Base-by-base conservation (phyloP, 2,113 vertebrate species). In the Calyptomena viridis region DNA sequence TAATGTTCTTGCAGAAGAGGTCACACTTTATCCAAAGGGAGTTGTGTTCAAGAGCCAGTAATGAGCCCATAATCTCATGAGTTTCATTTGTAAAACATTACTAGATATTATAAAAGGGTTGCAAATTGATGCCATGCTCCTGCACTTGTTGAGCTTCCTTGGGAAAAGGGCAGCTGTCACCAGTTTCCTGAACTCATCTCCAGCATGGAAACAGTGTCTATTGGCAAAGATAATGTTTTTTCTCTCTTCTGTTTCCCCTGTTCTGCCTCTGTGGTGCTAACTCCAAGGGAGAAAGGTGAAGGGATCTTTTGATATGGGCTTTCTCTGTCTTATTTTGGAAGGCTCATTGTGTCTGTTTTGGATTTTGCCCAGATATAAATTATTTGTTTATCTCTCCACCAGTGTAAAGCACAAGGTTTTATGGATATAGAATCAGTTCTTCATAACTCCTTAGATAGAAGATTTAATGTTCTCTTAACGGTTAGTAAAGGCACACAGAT, bases 401-500 rank as follows among this genome's bases (percentile, higher is more conserved):
- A 6, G 77, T 58, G n/a, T 87, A 83, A 90, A 93, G 59, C 60
- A 81, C 0, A 3, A 82, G 59, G 47, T 67, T 90, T 90, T 90
- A 90, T 28, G 22, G 64, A 81, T 78, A 49, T 74, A 86, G 73
- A 81, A 90, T 59, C 60, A 63, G 64, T 84, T 88, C 63, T 95
- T 93, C 91, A 84, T 44, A 93, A 58, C 35, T 88, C 66, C 64
- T 96, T 90, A 81, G 59, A 24, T 5, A 91, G 75, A 86, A 76
- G 40, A 40, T 90, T 89, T 96, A 95, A 89, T 95, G 49, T n/a
- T 90, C 62, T 93, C 86, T 66, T 87, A 84, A 53, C 80, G 31
- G 42, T 89, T n/a, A 75, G 53, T 56, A 86, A 88, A 95, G 83
- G 11, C 53, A 91, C 39, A 66, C 42, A 89, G 83, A 88, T 4